Percentiles rank a stretch among this genome's conserved stretches.
phyloP scores from a whole-genome alignment of 2,113 vertebrate genomes.

The Microtus ochrogaster region DNA sequence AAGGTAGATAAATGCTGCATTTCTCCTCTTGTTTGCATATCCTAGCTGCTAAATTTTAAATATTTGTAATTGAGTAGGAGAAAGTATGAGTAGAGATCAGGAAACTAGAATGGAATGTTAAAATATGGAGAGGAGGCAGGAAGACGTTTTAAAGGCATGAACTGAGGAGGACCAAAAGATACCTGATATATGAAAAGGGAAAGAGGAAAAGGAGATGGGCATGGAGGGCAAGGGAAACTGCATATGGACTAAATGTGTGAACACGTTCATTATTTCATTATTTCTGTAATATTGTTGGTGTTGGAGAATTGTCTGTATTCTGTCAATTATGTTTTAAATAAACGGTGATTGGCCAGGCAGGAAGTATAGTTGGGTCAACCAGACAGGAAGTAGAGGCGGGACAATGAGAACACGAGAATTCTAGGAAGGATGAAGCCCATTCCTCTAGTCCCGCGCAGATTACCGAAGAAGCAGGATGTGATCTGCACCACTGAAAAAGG shows the following conservation, averaged over 20 bases:
- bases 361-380: too few relatives aligned
- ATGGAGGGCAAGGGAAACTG: background rate
- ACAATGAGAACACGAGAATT: too few relatives aligned
- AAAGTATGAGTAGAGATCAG: background rate
- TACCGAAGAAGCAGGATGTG: too few relatives aligned
- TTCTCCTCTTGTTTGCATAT: background rate
- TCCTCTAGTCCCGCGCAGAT: too few relatives aligned
- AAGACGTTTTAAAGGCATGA: background rate
- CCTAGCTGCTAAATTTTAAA: background rate
- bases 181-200: background rate
- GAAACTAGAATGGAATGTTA: background rate
- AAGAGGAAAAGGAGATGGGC: background rate
- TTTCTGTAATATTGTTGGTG: background rate
- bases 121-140: too few relatives aligned
- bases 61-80: background rate
- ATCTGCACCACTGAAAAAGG: too few relatives aligned
- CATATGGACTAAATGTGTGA: background rate
- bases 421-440: too few relatives aligned
- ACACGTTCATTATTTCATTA: too few relatives aligned
- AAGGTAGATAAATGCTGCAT: background rate
- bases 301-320: too few relatives aligned
- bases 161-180: background rate
- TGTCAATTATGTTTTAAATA: too few relatives aligned
- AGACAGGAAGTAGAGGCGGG: too few relatives aligned
- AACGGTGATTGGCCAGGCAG: too few relatives aligned